Conservation (phyloP, 2,888 invertebrate species). For the Drosophila monieri region DNA sequence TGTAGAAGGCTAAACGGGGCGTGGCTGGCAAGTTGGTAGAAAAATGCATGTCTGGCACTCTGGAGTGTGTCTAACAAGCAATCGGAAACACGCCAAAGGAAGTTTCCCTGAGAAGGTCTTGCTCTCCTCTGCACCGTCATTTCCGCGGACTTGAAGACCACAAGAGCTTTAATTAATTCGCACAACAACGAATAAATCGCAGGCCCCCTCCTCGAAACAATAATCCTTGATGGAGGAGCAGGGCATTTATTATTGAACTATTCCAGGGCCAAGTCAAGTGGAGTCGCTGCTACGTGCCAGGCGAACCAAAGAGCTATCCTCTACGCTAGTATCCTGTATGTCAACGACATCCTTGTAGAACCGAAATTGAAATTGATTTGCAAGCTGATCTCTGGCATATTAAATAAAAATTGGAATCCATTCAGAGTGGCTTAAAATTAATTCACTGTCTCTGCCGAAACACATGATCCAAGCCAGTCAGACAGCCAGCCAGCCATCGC, state of each 20-base stretch:
- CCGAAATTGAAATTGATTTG: constrained; percentile 73
- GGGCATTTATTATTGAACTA: constrained; percentile 81
- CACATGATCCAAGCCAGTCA: constrained; percentile 14
- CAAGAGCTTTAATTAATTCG: constrained; percentile 72
- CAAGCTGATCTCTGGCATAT: constrained; percentile 65
- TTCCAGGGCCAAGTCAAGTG: constrained; percentile 40
- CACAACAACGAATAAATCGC: constrained; percentile 21
- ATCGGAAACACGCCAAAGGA: constrained; percentile 61
- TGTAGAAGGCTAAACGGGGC: constrained; percentile 6
- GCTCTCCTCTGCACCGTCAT: constrained; percentile 27
- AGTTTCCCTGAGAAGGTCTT: constrained; percentile 9
- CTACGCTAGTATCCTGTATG: constrained; percentile 13
- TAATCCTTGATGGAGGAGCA: constrained; percentile 81
- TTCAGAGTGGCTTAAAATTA: constrained; percentile 32
- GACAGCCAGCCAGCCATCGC: too few species aligned
- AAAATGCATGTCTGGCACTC: constrained; percentile 71
- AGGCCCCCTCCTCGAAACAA: constrained; percentile 65
- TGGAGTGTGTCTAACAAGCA: constrained; percentile 57
- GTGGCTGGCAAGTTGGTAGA: constrained; percentile 52
- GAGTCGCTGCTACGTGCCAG: constrained; percentile 57
- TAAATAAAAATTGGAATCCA: constrained; percentile 50
- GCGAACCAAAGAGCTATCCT: constrained; percentile 29
- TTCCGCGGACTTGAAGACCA: constrained; percentile 44
- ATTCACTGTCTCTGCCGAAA: constrained; percentile 12
- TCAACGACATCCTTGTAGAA: constrained; percentile 43